A percentile compares a stretch with the other conserved stretches of the same genome.
These are phyloP conservation scores for Arizona elegans DNA, from an alignment of 2,113 vertebrate species.

Conservation along the genomic window DNA sequence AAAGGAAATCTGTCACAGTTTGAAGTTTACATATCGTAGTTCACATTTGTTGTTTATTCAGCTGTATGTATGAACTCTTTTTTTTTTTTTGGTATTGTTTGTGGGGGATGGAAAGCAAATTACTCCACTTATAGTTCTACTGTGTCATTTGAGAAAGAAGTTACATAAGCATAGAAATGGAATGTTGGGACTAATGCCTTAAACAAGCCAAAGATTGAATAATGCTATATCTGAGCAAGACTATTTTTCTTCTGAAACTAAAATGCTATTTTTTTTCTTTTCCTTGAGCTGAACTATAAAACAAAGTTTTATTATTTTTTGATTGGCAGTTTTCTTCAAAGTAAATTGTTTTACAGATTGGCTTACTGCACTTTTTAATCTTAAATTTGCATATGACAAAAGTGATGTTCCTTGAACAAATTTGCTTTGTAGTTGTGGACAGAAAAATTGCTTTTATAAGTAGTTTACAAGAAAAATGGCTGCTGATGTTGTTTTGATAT, in stretches of 20 bases:
- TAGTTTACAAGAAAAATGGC: neutral
- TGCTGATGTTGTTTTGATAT: constrained; percentile 26
- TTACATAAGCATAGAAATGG: neutral
- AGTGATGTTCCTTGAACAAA: neutral
- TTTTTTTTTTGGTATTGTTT: neutral
- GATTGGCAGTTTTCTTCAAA: neutral
- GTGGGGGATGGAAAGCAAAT: neutral
- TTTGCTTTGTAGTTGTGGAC: neutral
- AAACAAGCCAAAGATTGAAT: neutral
- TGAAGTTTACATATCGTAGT: neutral
- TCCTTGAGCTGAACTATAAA: neutral
- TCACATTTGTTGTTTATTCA: neutral
- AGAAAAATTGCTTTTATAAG: neutral
- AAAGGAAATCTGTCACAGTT: neutral
- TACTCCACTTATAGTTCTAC: neutral
- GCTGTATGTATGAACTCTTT: neutral
- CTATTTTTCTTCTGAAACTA: neutral
- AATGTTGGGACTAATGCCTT: neutral
- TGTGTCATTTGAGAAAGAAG: neutral
- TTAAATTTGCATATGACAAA: neutral
- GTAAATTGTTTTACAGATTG: neutral
- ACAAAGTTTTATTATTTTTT: neutral
- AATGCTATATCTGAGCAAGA: neutral
- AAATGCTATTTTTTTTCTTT: neutral
- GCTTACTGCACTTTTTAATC: neutral